Evolutionary conservation across 1,140 invertebrate genomes (phyloP).

Genomic region (Olivierus martensii): DNA sequence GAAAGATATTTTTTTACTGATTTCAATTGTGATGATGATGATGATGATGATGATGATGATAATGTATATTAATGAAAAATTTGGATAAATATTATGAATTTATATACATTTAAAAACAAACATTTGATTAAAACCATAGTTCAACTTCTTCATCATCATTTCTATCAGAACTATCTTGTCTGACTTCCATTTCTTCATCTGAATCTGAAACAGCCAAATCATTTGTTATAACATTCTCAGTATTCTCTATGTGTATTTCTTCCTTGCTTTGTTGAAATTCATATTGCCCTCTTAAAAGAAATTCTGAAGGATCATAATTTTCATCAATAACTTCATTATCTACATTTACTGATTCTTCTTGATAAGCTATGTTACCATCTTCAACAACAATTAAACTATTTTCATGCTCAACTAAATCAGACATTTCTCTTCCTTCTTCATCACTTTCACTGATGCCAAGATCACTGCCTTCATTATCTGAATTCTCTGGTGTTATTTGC

Average conservation of each 20-base stretch:
- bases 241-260: not conserved
- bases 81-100: no score
- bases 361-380: no score
- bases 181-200: conserved; percentile 44
- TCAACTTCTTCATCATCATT: conserved; percentile 34
- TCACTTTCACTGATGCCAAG: conserved; percentile 2
- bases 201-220: conserved; percentile 66
- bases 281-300: conserved; percentile 42
- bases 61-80: no score
- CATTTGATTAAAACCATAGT: conserved; percentile 36
- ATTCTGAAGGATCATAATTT: conserved; percentile 75
- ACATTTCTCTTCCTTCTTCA: not conserved
- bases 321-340: conserved; percentile 67
- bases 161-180: conserved; percentile 19
- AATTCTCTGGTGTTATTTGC: conserved; percentile 27
- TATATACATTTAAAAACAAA: no score
- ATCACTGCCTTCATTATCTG: conserved; percentile 10
- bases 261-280: conserved; percentile 26
- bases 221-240: conserved; percentile 38
- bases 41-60: no score
- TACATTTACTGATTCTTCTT: conserved; percentile 18
- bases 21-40: no score
- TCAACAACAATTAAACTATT: not conserved
- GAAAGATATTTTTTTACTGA: no score
- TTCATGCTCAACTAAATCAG: conserved; percentile 2